These are phyloP conservation scores for Sturnira hondurensis DNA, from an alignment of 2,113 vertebrate species.

Conservation along the genomic window DNA sequence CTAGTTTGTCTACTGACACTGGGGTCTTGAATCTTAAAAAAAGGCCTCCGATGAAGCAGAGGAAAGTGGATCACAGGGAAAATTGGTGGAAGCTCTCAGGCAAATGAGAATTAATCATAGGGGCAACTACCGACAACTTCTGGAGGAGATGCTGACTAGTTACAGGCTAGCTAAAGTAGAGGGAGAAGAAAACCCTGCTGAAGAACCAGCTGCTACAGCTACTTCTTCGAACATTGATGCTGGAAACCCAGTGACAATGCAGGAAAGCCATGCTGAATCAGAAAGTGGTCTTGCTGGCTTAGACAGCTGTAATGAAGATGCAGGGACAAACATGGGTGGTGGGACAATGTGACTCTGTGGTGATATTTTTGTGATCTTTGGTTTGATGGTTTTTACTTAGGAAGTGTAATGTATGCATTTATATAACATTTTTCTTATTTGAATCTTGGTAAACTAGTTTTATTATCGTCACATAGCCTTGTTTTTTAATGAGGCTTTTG, in stretches of 20 bases:
- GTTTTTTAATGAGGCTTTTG: slow-evolving; percentile 64
- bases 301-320: slow-evolving; percentile 78
- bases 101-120: slow-evolving; percentile 98
- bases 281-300: slow-evolving; percentile 74
- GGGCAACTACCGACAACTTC: slow-evolving; percentile 95
- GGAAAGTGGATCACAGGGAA: slow-evolving; percentile 88
- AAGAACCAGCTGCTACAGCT: slow-evolving; percentile 75
- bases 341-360: slow-evolving; percentile 64
- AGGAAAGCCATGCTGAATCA: slow-evolving; percentile 75
- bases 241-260: slow-evolving; percentile 70
- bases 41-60: slow-evolving; percentile 86
- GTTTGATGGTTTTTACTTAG: slow-evolving; percentile 58
- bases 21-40: slow-evolving; percentile 91
- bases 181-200: slow-evolving; percentile 80
- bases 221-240: slow-evolving; percentile 71
- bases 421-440: slow-evolving; percentile 60
- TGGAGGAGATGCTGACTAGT: slow-evolving; percentile 95
- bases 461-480: slow-evolving; percentile 69
- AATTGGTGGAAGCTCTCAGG: slow-evolving; percentile 96
- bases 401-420: slow-evolving; percentile 66
- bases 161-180: slow-evolving; percentile 88
- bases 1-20: slow-evolving; percentile 84
- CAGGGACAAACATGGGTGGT: slow-evolving; percentile 76
- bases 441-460: slow-evolving; percentile 64
- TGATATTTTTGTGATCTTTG: slow-evolving; percentile 66